Base-by-base conservation (phyloP, 2,888 invertebrate genomes). In the Stictocephala bisonia region DNA sequence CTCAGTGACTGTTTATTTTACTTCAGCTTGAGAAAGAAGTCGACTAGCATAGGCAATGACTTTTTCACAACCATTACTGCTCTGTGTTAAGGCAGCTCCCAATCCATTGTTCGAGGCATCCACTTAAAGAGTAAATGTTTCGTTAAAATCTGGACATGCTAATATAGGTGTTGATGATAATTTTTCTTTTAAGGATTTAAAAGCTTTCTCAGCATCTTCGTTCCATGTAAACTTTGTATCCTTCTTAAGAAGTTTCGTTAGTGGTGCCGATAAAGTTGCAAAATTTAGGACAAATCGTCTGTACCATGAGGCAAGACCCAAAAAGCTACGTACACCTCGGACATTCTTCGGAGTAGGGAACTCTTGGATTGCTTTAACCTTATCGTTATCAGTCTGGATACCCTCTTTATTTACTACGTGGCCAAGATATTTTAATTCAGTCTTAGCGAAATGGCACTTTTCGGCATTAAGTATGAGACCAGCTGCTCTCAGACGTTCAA, bases 1-100 rank as follows among this genome's bases (percentile, higher is more conserved):
- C 51, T 80, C 78, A 0, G 79, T 79, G 2, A 75, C 74, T 1
- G 75, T 60, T 27, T 78, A 80, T 22, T 77, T 78, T 3, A 72
- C 24, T 51, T 80, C 80, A 0, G 77, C 66, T 0, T 72, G 50
- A 0, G 67, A 71, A 3, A 80, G 64, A 0, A 77, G 24, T 0
- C 77, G 40, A 24, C 79, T 80, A 0, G 78, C 79, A 20, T 78
- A 80, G 0, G 79, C 79, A 15, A 80, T 76, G 0, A 77, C 78
- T 0, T 48, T 13, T 58, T 78, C 79, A 0, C 58, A 67, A 0
- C 73, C 78, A 6, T 78, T 77, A 18, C 68, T 51, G 0, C 20
- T 31, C 51, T 79, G 80, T 0, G 78, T 79, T 7, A 80, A 35
- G 0, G 79, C 78, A 0, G 78, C 67, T 22, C 29, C 41, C 0